Evolutionary conservation across 2,113 vertebrate genomes (phyloP).

Genomic region (Ceyx margarethae): DNA sequence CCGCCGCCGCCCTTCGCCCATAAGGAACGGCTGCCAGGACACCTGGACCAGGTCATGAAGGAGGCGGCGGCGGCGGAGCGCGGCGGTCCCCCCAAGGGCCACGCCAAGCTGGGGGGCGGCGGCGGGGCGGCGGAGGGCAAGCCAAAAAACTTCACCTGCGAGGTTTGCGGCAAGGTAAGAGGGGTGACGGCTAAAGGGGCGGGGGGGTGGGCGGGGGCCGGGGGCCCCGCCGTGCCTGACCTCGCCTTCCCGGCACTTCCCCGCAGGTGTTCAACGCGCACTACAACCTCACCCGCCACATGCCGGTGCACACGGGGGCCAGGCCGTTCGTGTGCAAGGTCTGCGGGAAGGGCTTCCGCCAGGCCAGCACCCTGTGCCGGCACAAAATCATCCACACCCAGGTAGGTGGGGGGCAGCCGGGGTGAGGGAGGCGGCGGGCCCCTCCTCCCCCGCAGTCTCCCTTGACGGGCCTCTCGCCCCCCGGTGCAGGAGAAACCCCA

Average conservation of each 20-base stretch:
- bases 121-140: conserved; percentile 83
- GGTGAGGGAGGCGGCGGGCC: neutral
- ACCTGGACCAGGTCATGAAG: conserved; percentile 95
- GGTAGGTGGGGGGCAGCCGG: conserved; percentile 75
- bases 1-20: conserved; percentile 81
- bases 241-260: conserved; percentile 32
- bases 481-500: conserved; percentile 91
- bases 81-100: conserved; percentile 80
- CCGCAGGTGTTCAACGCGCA: conserved; percentile 95
- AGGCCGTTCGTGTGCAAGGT: conserved; percentile 97
- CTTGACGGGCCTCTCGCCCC: conserved; percentile 3
- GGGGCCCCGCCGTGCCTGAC: neutral
- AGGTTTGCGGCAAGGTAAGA: conserved; percentile 96
- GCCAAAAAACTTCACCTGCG: conserved; percentile 97
- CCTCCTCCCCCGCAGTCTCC: neutral
- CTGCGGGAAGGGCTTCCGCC: conserved; percentile 96
- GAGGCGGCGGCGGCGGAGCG: conserved; percentile 83
- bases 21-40: conserved; percentile 92
- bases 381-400: conserved; percentile 99
- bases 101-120: conserved; percentile 77
- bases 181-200: neutral
- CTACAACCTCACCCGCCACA: conserved; percentile 97
- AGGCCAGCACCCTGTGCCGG: conserved; percentile 95
- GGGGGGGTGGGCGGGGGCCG: neutral
- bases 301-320: conserved; percentile 98